These are phyloP conservation scores for Serinus canaria DNA, from an alignment of 2,113 vertebrate species.

Conservation along the genomic window DNA sequence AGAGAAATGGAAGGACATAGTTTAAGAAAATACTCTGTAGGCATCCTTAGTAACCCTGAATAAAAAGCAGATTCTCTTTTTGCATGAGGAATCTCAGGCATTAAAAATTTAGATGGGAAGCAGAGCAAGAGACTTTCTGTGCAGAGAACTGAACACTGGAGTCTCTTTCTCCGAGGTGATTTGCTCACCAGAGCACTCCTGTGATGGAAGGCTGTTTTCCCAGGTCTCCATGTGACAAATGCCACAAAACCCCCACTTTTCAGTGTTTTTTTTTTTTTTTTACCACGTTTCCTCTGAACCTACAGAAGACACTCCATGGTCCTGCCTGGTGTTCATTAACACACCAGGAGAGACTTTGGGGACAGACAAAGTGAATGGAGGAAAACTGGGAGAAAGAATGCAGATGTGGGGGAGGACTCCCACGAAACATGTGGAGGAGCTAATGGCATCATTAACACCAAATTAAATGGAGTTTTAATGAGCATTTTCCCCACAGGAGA, in stretches of 20 bases:
- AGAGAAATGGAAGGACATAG: accelerated
- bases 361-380: not conserved
- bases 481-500: not conserved
- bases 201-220: not conserved
- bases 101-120: not conserved
- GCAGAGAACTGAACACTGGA: not conserved
- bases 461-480: constrained; percentile 50
- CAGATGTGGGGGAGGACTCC: constrained; percentile 19
- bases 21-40: not conserved
- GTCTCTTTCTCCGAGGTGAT: not conserved
- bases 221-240: not conserved
- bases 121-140: not conserved
- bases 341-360: not conserved
- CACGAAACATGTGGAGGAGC: not conserved
- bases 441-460: constrained; percentile 8
- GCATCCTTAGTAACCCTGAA: not conserved
- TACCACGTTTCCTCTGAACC: not conserved
- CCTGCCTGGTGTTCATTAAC: not conserved
- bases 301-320: accelerated
- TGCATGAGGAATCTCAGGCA: not conserved
- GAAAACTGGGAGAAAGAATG: constrained; percentile 2
- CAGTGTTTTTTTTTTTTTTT: not conserved
- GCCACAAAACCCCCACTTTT: not conserved
- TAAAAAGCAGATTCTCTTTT: not conserved
- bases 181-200: not conserved